Base-by-base conservation (phyloP, 2,797 vertebrate species). In the Pipistrellus kuhlii region DNA sequence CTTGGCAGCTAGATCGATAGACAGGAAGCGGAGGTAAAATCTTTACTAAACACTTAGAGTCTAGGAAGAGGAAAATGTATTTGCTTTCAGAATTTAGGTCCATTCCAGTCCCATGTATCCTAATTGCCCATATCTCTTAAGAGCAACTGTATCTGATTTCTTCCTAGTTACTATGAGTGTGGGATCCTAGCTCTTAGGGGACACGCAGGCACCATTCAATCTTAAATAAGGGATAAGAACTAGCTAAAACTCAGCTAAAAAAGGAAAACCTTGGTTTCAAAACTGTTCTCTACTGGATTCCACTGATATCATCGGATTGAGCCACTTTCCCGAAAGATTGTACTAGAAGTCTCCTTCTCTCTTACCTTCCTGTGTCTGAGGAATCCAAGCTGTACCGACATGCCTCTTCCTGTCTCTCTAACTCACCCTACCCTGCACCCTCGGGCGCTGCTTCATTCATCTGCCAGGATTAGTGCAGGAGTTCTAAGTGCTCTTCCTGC, bases 211-310 rank as follows among this genome's bases (percentile, higher is more conserved):
- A 85, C 84, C 87, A 87, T 51, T 41, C 51, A 55, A 35, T 53
- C 85, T 91, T 84, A 21, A n/a, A 69, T 72, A 75, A 90, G 66
- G 35, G 53, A n/a, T 72, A 90, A 88, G 18, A 87, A 55, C 20
- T 68, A 76, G 10, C 41, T 27, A 41, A 53, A 71, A 41, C 1
- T 77, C 25, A 59, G 4, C 30, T 80, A 25, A 53, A 41, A 62
- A 44, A 41, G 20, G 66, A 59, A 55, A 12, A 23, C 13, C 23
- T 76, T 51, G 2, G 17, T 41, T 46, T 94, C 25, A 89, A 87
- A 76, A 5, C 2, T 35, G 12, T 66, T 93, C 11, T 84, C 72
- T 41, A 8, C 18, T 46, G 78, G 25, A 55, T 21, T 21, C 27
- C 15, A 9, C 25, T 30, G 11, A 15, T 38, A 17, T 86, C 23